phyloP scores from a whole-genome alignment of 1,140 invertebrate species.

The Pemphigus obesinymphae region DNA sequence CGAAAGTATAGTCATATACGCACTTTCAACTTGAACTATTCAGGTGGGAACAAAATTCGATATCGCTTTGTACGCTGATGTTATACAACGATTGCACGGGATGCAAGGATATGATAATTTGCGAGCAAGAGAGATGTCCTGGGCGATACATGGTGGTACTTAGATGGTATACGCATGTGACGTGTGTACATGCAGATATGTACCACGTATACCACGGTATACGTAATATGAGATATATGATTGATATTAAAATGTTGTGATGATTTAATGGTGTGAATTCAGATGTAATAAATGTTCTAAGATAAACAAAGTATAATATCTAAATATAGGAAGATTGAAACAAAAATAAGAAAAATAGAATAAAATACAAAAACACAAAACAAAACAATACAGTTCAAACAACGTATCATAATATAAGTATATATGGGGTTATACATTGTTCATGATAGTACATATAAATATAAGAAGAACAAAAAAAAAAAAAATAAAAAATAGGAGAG shows the following conservation, averaged over 20 bases:
- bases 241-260: neutral
- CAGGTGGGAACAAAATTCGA: too few species aligned
- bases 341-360: too few species aligned
- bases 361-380: neutral
- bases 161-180: neutral
- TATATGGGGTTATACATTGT: neutral
- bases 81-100: too few species aligned
- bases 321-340: neutral
- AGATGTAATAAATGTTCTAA: neutral
- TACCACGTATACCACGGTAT: neutral
- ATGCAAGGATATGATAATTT: neutral
- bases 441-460: too few species aligned
- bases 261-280: neutral
- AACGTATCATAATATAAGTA: neutral
- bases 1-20: too few species aligned
- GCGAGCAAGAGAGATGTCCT: neutral
- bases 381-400: neutral
- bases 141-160: too few species aligned
- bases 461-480: neutral
- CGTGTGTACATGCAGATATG: neutral
- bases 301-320: neutral
- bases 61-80: neutral
- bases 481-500: neutral
- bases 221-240: too few species aligned
- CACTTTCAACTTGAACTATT: too few species aligned